Evolutionary conservation across 2,797 vertebrate genomes (phyloP), one percentile per base, ranked within the genome.

Genomic region (Tangara arthus): DNA sequence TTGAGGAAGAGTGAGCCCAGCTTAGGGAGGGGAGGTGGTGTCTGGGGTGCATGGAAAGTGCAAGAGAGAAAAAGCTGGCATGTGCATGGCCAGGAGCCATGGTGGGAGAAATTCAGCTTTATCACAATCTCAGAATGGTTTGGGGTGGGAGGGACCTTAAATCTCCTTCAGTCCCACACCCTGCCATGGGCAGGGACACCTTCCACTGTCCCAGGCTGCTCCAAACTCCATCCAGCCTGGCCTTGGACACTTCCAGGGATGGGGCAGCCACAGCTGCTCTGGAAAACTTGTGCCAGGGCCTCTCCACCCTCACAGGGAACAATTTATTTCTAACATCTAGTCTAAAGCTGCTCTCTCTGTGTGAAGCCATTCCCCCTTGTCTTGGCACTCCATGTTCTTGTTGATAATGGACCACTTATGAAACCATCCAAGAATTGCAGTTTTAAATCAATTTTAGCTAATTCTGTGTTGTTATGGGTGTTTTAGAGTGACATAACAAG

Each of bases 141-240:
- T 59, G 39, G 23, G 6, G 27, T 30, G 37, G 15, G 22, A 57
- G 11, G 21, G 16, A 34, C 28, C 50, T 52, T 52, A 57, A 64
- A 71, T 8, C 11, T 26, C n/a, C 24, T 8, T 22, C 34, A 34
- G 20, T 57, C 0, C 50, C 50, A 19, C 16, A 8, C 37, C 35
- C 35, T 63, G 70, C 63, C 18, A 2, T 20, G 26, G 46, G 20
- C 71, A 70, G 64, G 24, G 37, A 20, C 50, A 34, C 42, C 17
- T 82, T 1, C 28, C n/a, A 32, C 17, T 9, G 0, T 22, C 37
- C 44, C 57, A 77, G 37, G 12, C 0, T 37, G 12, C n/a, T 70
- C 71, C 70, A 49, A 37, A 2, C 19, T 42, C 41, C 1, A 0
- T 49, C 32, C n/a, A 52, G 0, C 50, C 37, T 52, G 44, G 24